Evolutionary conservation across 2,113 vertebrate species (phyloP).

Genomic region (Larimichthys crocea): DNA sequence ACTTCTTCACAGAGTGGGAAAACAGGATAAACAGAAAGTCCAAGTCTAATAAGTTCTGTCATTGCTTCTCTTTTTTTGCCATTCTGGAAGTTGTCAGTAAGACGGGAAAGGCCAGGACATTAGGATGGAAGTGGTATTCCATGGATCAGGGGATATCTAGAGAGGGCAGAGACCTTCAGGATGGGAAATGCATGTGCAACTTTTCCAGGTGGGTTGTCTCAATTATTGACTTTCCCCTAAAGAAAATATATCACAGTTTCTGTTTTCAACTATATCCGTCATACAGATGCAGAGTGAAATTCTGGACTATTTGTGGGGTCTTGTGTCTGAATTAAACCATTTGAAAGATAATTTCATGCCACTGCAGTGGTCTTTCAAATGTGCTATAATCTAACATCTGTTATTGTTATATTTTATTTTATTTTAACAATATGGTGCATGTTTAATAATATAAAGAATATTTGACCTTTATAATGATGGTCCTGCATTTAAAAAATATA

Average conservation of each 20-base stretch:
- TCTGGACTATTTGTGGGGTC: neutral
- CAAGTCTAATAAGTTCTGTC: slow-evolving; percentile 3
- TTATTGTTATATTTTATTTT: neutral
- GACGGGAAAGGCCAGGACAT: slow-evolving; percentile 27
- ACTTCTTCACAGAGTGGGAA: slow-evolving; percentile 53
- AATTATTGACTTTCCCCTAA: slow-evolving; percentile 1
- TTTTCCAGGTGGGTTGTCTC: slow-evolving; percentile 79
- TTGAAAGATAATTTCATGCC: neutral
- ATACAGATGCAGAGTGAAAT: neutral
- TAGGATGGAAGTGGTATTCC: slow-evolving; percentile 53
- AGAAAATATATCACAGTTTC: neutral
- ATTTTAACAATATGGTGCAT: neutral
- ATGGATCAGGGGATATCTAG: slow-evolving; percentile 50
- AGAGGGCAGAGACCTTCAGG: slow-evolving; percentile 60
- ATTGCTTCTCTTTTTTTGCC: slow-evolving; percentile 12
- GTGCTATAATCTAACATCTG: too few relatives aligned
- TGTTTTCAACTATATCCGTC: neutral
- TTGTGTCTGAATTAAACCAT: neutral
- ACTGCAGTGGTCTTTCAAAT: neutral
- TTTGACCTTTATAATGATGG: neutral
- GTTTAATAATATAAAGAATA: neutral
- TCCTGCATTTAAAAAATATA: neutral
- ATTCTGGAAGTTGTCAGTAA: slow-evolving; percentile 33
- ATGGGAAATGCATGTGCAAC: slow-evolving; percentile 62
- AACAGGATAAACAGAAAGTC: slow-evolving; percentile 40